These are phyloP conservation scores for Sphaerodactylus townsendi DNA, from an alignment of 2,113 vertebrate genomes.

Conservation along the genomic window DNA sequence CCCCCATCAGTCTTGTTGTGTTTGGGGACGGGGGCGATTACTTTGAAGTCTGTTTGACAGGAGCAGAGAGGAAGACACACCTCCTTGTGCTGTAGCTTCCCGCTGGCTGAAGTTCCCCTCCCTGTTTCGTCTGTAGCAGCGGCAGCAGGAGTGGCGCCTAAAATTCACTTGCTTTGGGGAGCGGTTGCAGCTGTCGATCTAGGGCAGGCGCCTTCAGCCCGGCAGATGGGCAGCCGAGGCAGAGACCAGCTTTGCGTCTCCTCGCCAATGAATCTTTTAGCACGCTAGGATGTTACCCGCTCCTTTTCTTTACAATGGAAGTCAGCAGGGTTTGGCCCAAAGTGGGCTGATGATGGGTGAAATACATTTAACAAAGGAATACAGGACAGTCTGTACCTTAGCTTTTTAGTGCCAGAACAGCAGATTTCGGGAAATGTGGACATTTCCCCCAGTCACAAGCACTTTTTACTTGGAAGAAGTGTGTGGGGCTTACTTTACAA, in stretches of 20 bases:
- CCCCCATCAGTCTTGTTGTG: not conserved
- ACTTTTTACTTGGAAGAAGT: not conserved
- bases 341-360: not conserved
- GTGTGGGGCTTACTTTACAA: no score
- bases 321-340: not conserved
- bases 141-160: not conserved
- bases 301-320: not conserved
- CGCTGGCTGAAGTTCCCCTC: not conserved
- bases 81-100: conserved; percentile 3
- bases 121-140: not conserved
- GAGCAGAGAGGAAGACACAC: conserved; percentile 39
- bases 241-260: not conserved
- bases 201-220: not conserved
- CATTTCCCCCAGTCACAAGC: not conserved
- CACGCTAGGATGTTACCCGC: not conserved
- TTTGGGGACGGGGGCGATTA: not conserved
- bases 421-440: not conserved
- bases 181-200: not conserved
- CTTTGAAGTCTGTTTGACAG: conserved; percentile 46
- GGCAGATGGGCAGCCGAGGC: not conserved
- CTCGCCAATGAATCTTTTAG: not conserved
- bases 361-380: not conserved
- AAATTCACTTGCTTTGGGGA: not conserved
- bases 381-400: not conserved
- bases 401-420: not conserved